Conservation (phyloP, 2,888 invertebrate genomes). For the Dryadula phaetusa region DNA sequence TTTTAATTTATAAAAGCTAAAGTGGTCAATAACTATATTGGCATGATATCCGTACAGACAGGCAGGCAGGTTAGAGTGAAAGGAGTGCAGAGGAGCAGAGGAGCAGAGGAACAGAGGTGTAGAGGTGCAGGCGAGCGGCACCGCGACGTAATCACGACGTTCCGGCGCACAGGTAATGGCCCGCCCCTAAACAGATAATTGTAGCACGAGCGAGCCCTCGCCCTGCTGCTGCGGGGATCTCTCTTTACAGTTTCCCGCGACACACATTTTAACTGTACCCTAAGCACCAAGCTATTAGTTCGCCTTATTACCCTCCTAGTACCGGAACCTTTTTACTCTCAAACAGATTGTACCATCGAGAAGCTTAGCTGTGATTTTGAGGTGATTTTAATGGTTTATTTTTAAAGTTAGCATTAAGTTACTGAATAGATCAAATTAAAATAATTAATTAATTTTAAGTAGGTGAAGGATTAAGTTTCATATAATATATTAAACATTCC, state of each 20-base stretch:
- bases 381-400: neutral
- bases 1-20: too few relatives aligned
- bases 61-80: too few relatives aligned
- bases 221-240: conserved; percentile 12
- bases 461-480: too few relatives aligned
- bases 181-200: conserved; percentile 44
- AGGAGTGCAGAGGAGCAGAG: conserved; percentile 3
- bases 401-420: too few relatives aligned
- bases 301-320: conserved; percentile 33
- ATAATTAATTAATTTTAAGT: too few relatives aligned
- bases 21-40: too few relatives aligned
- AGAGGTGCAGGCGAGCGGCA: neutral
- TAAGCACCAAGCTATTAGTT: conserved; percentile 30
- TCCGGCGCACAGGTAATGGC: conserved; percentile 55
- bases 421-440: too few relatives aligned
- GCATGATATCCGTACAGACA: too few relatives aligned
- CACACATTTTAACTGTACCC: conserved; percentile 29
- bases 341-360: conserved; percentile 21
- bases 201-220: conserved; percentile 1
- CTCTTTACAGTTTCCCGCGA: conserved; percentile 27
- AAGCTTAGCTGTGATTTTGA: neutral
- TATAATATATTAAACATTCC: too few relatives aligned
- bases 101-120: neutral
- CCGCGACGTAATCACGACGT: conserved; percentile 22
- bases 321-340: conserved; percentile 23